Evolutionary conservation across 2,888 invertebrate species (phyloP).

Genomic region (Ophioninae sp.): DNA sequence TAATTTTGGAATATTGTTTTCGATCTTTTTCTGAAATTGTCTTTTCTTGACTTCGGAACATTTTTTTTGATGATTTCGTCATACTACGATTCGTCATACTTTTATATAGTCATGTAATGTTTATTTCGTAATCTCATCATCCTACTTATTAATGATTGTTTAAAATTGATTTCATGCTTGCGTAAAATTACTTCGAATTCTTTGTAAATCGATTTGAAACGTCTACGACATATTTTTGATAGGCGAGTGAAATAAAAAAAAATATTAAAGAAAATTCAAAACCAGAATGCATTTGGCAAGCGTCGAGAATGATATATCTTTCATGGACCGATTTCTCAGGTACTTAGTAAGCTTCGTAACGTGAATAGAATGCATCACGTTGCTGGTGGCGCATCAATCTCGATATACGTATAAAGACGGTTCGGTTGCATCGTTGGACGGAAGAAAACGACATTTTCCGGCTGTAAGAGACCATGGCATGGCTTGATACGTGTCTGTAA

Average conservation of each 20-base stretch:
- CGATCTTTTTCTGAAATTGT: neutral
- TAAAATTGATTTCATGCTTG: no score
- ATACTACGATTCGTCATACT: no score
- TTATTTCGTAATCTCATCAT: no score
- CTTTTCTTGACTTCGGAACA: neutral
- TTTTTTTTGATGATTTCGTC: no score
- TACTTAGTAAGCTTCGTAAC: neutral
- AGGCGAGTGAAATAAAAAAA: neutral
- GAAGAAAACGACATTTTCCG: slow-evolving; percentile 24
- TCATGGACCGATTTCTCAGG: neutral
- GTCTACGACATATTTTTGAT: no score
- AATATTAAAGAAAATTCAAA: neutral
- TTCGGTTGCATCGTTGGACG: slow-evolving; percentile 4
- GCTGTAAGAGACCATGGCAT: neutral
- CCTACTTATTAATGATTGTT: no score
- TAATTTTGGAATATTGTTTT: neutral
- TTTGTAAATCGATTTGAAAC: no score
- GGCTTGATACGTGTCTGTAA: neutral
- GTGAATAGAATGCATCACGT: slow-evolving; percentile 15
- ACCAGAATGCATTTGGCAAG: neutral
- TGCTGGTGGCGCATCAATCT: slow-evolving; percentile 9
- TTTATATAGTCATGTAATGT: no score
- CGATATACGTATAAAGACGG: slow-evolving; percentile 24
- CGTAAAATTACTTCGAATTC: no score
- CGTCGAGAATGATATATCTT: neutral